Evolutionary conservation across 2,797 vertebrate genomes (phyloP), one percentile per base, ranked within the genome.

Genomic region (Enteromius paludinosus): DNA sequence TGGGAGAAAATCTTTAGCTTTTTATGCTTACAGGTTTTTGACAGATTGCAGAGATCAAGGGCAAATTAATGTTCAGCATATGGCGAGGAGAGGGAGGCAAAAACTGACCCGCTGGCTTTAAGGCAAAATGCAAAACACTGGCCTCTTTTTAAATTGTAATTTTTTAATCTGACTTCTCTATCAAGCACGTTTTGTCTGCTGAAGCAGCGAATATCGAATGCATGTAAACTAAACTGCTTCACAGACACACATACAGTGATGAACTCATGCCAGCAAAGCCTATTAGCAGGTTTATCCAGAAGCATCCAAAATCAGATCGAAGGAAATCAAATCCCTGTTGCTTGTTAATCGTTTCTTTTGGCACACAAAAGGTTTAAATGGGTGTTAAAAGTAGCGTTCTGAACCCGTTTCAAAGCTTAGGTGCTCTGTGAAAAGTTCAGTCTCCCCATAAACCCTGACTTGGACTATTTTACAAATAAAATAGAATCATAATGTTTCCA

Each of bases 61-160:
- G 79, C 35, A 56, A 66, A 72, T 73, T 77, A 78, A 69, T 69
- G 73, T 84, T 72, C 47, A 74, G 66, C 85, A 84, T 84, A 81
- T 73, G 69, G 79, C 3, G 15, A 25, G 56, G 69, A 81, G 52
- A 80, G 41, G 28, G 18, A 47, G 38, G 47, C 45, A 54, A 54
- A 80, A 72, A 49, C 18, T 1, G 41, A 81, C 8, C 56, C 30
- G 18, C 15, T 73, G 79, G 79, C 30, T 49, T 45, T 20, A 28
- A 52, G 79, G 35, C 79, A 64, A 81, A 68, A 54, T 9, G 2
- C 78, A 33, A 45, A 81, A 49, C 56, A 49, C 8, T 64, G 43
- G 56, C 56, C 79, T 80, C 5, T 73, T 79, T 79, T 79, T 61
- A 23, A 71, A 54, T 4, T 25, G 2, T 41, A 41, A 41, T 70